Evolutionary conservation across 2,888 invertebrate genomes (phyloP), one percentile per base, ranked within the genome.

Genomic region (Tinea semifulvella): DNA sequence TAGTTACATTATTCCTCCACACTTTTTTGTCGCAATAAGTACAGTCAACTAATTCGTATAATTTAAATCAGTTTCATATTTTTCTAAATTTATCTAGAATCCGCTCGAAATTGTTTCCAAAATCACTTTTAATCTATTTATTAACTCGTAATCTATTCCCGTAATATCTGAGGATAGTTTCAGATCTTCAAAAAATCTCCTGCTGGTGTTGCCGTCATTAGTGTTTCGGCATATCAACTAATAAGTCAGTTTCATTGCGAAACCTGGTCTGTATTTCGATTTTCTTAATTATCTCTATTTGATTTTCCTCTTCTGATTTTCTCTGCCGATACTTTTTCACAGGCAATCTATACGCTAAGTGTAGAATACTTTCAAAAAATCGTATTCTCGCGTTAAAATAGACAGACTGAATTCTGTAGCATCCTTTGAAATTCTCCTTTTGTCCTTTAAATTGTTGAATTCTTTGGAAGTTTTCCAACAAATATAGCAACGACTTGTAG

Each of bases 121-220:
- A 43, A 62, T 57, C n/a, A 58, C 50, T 49, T 58, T 54, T 20
- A 59, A 53, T 46, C 53, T 50, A 27, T 54, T 44, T 44, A 60
- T 58, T 38, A 60, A 19, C n/a, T 53, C 42, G 42, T 44, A 46
- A 48, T 50, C 48, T 11, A 63, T 44, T 2, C 56, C 60, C 40
- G 63, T 65, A 17, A 63, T 61, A 47, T 53, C 50, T 26, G 63
- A 50, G 42, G 55, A 45, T 46, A 52, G 19, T 48, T 56, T 44
- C 1, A 56, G 54, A 47, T 61, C 43, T n/a, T 51, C 50, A 52
- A 61, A 63, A 54, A 61, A n/a, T n/a, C n/a, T n/a, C n/a, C n/a
- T n/a, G n/a, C n/a, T n/a, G n/a, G n/a, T n/a, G n/a, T n/a, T n/a
- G 11, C 55, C 57, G 44, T 58, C 57, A 52, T 60, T 61, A 2